phyloP scores from a whole-genome alignment of 2,113 vertebrate species.

The Casuarius casuarius region DNA sequence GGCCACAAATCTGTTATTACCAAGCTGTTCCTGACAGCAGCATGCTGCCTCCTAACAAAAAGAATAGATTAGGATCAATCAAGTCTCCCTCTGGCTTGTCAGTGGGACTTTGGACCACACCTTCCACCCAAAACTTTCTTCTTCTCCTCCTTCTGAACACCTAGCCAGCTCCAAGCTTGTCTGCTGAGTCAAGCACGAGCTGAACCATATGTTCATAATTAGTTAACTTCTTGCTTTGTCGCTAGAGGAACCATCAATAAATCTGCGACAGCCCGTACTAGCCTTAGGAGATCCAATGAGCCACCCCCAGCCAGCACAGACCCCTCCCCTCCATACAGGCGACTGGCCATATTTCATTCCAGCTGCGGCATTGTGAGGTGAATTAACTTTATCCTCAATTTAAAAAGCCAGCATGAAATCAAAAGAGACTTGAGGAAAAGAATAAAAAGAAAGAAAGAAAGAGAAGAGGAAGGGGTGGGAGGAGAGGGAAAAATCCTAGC shows the following conservation, averaged over 20 bases:
- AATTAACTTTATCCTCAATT: conserved; percentile 87
- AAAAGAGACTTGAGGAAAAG: conserved; percentile 72
- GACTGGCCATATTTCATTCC: conserved; percentile 78
- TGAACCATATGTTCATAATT: conserved; percentile 86
- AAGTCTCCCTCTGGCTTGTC: conserved; percentile 78
- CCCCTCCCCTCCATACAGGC: conserved; percentile 63
- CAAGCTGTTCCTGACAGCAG: conserved; percentile 85
- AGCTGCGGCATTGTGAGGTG: conserved; percentile 81
- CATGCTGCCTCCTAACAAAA: conserved; percentile 81
- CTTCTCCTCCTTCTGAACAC: conserved; percentile 73
- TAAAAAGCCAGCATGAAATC: conserved; percentile 88
- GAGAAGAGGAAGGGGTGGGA: conserved; percentile 55
- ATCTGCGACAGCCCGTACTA: conserved; percentile 66
- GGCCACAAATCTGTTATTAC: conserved; percentile 82
- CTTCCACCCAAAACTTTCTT: conserved; percentile 78
- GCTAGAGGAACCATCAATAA: conserved; percentile 74
- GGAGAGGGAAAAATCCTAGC: conserved; percentile 39
- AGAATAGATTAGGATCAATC: conserved; percentile 84
- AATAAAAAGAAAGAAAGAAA: conserved; percentile 58
- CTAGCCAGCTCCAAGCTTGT: conserved; percentile 76
- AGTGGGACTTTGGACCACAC: conserved; percentile 81
- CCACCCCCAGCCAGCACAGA: conserved; percentile 46
- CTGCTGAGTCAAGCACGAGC: conserved; percentile 64
- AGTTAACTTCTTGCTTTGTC: conserved; percentile 79
- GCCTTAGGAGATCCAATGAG: conserved; percentile 75